These are phyloP conservation scores for Acleris laterana DNA, from an alignment of 2,888 invertebrate species.

Conservation along the genomic window DNA sequence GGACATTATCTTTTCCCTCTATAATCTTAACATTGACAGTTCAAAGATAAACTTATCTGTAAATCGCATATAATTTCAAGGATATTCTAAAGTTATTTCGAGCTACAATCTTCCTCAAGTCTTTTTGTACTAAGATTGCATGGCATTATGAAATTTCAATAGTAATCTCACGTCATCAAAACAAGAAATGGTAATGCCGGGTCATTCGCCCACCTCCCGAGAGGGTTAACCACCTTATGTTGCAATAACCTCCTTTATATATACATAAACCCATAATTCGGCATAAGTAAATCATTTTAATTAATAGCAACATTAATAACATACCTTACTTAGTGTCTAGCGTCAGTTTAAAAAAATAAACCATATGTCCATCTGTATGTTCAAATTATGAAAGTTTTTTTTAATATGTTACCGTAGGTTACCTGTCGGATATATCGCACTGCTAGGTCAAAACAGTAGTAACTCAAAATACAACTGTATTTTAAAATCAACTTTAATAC, in stretches of 20 bases:
- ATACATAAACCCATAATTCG: too few relatives aligned
- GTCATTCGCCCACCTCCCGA: constrained; percentile 8
- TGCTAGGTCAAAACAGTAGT: too few relatives aligned
- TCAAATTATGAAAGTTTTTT: too few relatives aligned
- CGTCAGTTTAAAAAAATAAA: too few relatives aligned
- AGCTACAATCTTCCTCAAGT: background rate
- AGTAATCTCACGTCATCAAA: constrained; percentile 2
- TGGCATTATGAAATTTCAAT: background rate
- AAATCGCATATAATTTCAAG: background rate
- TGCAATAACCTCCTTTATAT: background rate
- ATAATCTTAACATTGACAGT: constrained; percentile 5
- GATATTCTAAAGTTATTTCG: background rate
- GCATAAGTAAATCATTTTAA: too few relatives aligned
- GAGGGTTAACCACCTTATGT: background rate
- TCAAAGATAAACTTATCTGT: background rate
- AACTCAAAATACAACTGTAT: too few relatives aligned
- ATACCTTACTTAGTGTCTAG: too few relatives aligned
- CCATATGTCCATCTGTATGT: too few relatives aligned
- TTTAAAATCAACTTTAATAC: too few relatives aligned
- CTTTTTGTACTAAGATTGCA: background rate
- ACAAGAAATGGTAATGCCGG: constrained; percentile 15
- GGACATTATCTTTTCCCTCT: background rate
- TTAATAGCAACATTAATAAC: too few relatives aligned
- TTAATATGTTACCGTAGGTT: too few relatives aligned
- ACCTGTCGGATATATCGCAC: too few relatives aligned